Evolutionary conservation across 1,140 invertebrate species (phyloP).

Genomic region (Berghia stephanieae): DNA sequence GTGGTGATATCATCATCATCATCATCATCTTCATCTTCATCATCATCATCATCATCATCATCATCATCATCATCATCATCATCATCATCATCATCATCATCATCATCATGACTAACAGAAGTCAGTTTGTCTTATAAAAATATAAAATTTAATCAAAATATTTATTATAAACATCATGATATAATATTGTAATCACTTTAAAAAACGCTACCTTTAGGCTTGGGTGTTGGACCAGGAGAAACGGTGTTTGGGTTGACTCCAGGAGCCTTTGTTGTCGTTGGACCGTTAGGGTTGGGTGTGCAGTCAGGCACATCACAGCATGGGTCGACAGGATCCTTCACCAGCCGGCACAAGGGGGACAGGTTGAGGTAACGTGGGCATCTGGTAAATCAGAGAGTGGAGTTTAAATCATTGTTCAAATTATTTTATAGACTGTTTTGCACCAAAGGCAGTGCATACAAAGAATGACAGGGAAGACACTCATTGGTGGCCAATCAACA

Average conservation of each 20-base stretch:
- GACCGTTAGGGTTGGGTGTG: neutral
- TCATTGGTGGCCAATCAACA: too few relatives aligned
- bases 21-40: neutral
- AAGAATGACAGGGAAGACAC: too few relatives aligned
- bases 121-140: too few relatives aligned
- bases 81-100: neutral
- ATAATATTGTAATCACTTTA: too few relatives aligned
- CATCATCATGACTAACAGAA: neutral
- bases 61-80: neutral
- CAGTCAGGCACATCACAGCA: slow-evolving; percentile 54
- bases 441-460: too few relatives aligned
- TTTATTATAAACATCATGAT: too few relatives aligned
- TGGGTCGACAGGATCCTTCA: slow-evolving; percentile 46
- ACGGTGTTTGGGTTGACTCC: neutral
- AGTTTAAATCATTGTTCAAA: too few relatives aligned
- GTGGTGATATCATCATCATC: slow-evolving; percentile 32
- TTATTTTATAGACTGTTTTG: too few relatives aligned
- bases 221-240: neutral
- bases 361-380: slow-evolving; percentile 52
- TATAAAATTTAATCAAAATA: too few relatives aligned
- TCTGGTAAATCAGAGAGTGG: too few relatives aligned
- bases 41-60: neutral
- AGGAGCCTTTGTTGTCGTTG: slow-evolving; percentile 3
- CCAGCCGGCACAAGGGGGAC: slow-evolving; percentile 46
- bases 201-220: neutral